A percentile compares a stretch with the other conserved stretches of the same genome.
These are phyloP conservation scores for Mohoua ochrocephala DNA, from an alignment of 2,113 vertebrate genomes.

Conservation along the genomic window DNA sequence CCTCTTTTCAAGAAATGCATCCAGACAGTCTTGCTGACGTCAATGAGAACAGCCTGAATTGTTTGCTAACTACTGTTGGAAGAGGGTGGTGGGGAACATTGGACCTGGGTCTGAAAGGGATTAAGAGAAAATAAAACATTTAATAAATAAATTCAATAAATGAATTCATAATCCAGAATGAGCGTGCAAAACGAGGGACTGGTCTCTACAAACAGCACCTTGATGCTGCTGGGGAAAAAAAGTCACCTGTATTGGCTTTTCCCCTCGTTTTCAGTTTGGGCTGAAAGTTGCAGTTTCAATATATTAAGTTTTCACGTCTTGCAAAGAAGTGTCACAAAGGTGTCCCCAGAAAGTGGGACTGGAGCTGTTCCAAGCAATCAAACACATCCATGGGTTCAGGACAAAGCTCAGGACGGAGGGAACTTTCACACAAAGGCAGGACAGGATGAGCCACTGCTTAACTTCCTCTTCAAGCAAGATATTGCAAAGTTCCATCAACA, in stretches of 20 bases:
- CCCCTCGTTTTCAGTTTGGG: neutral
- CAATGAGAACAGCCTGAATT: neutral
- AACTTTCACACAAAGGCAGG: neutral
- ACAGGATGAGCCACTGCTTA: neutral
- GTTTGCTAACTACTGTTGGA: neutral
- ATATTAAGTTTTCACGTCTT: accelerated
- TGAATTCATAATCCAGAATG: neutral
- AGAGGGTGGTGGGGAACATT: accelerated
- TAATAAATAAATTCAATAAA: neutral
- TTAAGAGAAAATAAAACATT: neutral
- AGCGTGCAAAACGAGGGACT: neutral
- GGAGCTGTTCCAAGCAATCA: neutral
- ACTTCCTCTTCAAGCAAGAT: neutral
- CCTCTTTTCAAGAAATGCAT: neutral
- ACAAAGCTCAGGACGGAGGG: neutral
- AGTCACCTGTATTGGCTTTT: neutral
- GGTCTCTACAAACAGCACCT: neutral
- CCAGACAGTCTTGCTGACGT: neutral
- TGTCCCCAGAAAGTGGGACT: neutral
- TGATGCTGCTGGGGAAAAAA: neutral
- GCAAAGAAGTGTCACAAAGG: neutral
- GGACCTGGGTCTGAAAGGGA: neutral
- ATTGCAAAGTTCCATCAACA: neutral
- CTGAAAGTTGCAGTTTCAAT: neutral
- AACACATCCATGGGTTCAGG: neutral